phyloP scores from a whole-genome alignment of 2,888 invertebrate genomes.

The Mythimna loreyi region DNA sequence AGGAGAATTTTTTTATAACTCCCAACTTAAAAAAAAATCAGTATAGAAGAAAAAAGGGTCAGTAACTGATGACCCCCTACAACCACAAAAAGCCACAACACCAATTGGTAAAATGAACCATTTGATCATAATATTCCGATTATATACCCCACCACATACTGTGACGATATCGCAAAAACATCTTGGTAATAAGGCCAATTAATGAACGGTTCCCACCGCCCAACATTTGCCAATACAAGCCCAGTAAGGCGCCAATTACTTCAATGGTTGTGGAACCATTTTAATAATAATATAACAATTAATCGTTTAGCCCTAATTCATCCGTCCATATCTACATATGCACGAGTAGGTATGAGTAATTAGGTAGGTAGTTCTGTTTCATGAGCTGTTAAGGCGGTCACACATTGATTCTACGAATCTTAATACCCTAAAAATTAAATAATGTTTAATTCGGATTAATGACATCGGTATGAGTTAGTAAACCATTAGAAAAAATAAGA shows the following conservation, averaged over 20 bases:
- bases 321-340: conserved; percentile 37
- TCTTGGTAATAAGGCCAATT: conserved; percentile 33
- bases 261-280: conserved; percentile 40
- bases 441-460: too few relatives aligned
- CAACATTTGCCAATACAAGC: conserved; percentile 49
- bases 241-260: conserved; percentile 57
- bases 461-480: too few relatives aligned
- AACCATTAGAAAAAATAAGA: too few relatives aligned
- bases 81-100: background rate
- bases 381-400: conserved; percentile 25
- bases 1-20: too few relatives aligned
- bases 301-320: conserved; percentile 58
- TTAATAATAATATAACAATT: conserved; percentile 61
- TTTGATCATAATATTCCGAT: background rate
- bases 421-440: too few relatives aligned
- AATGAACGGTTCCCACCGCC: conserved; percentile 25
- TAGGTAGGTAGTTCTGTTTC: conserved; percentile 28
- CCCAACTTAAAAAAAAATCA: too few relatives aligned
- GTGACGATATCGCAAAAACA: conserved; percentile 40
- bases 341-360: conserved; percentile 45
- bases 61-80: too few relatives aligned
- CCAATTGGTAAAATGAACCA: background rate
- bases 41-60: too few relatives aligned
- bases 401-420: background rate
- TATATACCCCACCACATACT: background rate